phyloP scores from a whole-genome alignment of 1,140 invertebrate genomes.

The Euglossa dilemma region DNA sequence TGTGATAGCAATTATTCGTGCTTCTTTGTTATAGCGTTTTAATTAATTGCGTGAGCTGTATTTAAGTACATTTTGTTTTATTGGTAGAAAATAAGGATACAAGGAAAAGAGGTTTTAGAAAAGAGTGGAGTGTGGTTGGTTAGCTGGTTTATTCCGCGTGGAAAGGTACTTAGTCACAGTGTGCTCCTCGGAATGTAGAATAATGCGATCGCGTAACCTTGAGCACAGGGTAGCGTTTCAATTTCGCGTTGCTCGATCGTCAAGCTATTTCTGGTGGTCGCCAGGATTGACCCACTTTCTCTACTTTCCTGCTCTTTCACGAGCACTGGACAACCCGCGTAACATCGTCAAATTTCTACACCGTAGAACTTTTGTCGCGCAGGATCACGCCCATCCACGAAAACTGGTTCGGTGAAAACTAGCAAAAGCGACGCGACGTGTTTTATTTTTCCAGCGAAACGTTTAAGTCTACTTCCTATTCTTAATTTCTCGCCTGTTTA shows the following conservation, averaged over 20 bases:
- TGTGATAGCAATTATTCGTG: no score
- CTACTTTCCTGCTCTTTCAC: slow-evolving; percentile 53
- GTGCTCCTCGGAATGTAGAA: background rate
- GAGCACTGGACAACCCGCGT: slow-evolving; percentile 3
- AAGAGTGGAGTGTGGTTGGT: background rate
- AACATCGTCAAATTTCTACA: slow-evolving; percentile 31
- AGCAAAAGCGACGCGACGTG: background rate
- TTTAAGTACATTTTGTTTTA: no score
- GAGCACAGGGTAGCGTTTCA: slow-evolving; percentile 45
- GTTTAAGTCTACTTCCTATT: background rate
- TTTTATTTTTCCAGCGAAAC: background rate
- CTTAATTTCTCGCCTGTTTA: background rate
- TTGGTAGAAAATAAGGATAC: no score
- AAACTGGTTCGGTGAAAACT: background rate
- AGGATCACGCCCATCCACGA: background rate
- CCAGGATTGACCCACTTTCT: slow-evolving; percentile 61
- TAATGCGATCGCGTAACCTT: slow-evolving; percentile 36
- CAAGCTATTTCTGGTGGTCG: slow-evolving; percentile 32
- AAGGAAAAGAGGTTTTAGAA: background rate
- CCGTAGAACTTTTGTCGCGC: background rate
- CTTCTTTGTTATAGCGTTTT: no score
- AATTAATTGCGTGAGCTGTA: no score
- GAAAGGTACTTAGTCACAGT: background rate
- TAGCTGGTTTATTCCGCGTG: background rate
- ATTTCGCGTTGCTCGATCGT: slow-evolving; percentile 11